Evolutionary conservation across 1,140 invertebrate species (phyloP), one percentile per base, ranked within the genome.

Genomic region (Delia radicum): DNA sequence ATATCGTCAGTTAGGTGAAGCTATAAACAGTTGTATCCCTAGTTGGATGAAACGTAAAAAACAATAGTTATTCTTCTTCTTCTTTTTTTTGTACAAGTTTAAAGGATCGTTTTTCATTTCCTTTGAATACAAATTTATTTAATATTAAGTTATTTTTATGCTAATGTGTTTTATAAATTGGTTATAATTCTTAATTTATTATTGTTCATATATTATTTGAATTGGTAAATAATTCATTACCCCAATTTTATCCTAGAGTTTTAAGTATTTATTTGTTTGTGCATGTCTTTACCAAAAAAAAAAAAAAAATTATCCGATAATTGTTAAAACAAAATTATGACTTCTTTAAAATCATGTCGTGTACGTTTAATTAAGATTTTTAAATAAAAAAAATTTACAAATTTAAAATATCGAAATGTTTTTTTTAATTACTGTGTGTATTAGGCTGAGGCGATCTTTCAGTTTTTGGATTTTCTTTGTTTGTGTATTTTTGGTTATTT

Each of bases 1-100:
- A 65, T 94, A 93, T 81, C 89, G 93, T 74, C 92, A 93, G 81
- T 79, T 94, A 33, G 90, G 92, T 79, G 89, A 92, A 78, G 90
- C 90, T 69, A 73, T 90, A 3, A 77, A 80, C 62, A 84, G 83
- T 74, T 87, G 87, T 77, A 84, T 90, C 67, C 88, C 88, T 15
- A 80, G 83, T 73, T 87, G 87, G 86, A 69, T 87, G 74, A 84
- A 82, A 67, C 79, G 79, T 13, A 80, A 77, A 63, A 74, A 76
- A 75, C 61, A 76, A 26, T 74, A 67, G 73, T 31, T 67, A 21
- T 65, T 29, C 62, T 24, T 65, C 26, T 65, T n/a, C 62, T 63
- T 65, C 8, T 65, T 29, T 21, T 61, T 21, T 12, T 3, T n/a
- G 55, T 61, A 61, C 24, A 61, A 15, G 55, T 21, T 61, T 61